Conservation (phyloP, 1,140 invertebrate species). For the Mamestra configurata region DNA sequence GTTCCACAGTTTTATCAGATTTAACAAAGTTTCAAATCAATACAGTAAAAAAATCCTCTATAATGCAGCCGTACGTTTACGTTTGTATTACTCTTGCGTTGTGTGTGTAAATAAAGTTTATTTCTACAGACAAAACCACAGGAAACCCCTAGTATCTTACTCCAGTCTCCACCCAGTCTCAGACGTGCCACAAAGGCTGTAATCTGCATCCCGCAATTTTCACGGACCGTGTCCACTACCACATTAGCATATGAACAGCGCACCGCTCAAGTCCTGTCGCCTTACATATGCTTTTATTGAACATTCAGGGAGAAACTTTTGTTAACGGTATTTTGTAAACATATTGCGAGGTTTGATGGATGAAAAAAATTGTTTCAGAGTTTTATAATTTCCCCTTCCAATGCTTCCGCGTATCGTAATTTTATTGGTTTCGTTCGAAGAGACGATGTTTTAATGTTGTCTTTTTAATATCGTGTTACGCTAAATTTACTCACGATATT, state of each 20-base stretch:
- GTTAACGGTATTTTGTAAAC: background rate
- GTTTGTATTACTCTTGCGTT: too few relatives aligned
- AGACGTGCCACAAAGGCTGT: constrained; percentile 18
- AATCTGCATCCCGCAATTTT: constrained; percentile 4
- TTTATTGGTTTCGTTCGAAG: too few relatives aligned
- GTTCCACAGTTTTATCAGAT: too few relatives aligned
- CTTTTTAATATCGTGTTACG: too few relatives aligned
- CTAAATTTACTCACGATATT: too few relatives aligned
- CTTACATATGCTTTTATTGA: background rate
- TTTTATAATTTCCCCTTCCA: too few relatives aligned
- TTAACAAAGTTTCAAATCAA: too few relatives aligned
- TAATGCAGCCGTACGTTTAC: too few relatives aligned
- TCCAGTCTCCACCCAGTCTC: background rate
- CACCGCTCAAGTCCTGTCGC: constrained; percentile 4
- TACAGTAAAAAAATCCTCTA: too few relatives aligned
- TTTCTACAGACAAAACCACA: background rate
- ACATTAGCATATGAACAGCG: constrained; percentile 31
- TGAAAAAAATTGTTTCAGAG: too few relatives aligned
- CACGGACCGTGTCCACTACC: background rate
- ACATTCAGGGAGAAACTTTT: constrained; percentile 5
- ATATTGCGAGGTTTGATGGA: background rate
- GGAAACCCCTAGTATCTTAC: background rate
- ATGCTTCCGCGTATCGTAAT: too few relatives aligned
- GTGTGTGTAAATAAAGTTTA: background rate
- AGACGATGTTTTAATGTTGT: too few relatives aligned